Base-by-base conservation (phyloP, 2,113 vertebrate genomes). In the Helogale parvula region DNA sequence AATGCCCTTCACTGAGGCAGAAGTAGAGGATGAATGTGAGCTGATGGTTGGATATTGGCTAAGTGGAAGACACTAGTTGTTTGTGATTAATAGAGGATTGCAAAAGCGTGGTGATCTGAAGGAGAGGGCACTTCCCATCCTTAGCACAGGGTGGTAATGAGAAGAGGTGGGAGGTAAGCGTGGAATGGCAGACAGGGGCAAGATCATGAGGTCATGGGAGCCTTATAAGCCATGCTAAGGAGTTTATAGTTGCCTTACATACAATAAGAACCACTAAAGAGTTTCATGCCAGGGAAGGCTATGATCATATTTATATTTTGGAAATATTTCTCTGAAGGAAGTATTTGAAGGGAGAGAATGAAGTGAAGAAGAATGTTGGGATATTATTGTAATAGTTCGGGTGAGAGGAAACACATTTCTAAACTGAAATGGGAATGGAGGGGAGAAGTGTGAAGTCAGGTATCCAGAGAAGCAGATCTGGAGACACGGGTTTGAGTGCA, bases 271-370 rank as follows among this genome's bases (percentile, higher is more conserved):
- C 15, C 23, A 52, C 45, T 38, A 52, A 71, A 19, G 38, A 54
- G 14, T 82, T 83, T 82, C n/a, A 71, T 50, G 25, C 4, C 16
- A 76, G 21, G 25, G 3, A 91, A 91, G 16, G 3, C 10, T 33
- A 21, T 38, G 81, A 83, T 52, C n/a, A 71, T 23, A 66, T 57
- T 90, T 82, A n/a, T 76, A 25, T 69, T 76, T 96, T n/a, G 86
- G 29, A 81, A 92, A 54, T 80, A 11, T 66, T 89, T 92, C 15
- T 82, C 79, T 85, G 66, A 83, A 95, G 82, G 45, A 57, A 91
- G 29, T 4, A 60, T 45, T 83, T 92, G 71, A 96, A 57, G n/a
- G 25, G 25, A 65, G 11, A 87, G 47, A 50, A n/a, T 57, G 35
- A 93, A 90, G 16, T 13, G 16, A 25, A 82, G 66, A 89, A 15